These are phyloP conservation scores for Esperia sulphurella DNA, from an alignment of 2,888 invertebrate species.

Conservation along the genomic window DNA sequence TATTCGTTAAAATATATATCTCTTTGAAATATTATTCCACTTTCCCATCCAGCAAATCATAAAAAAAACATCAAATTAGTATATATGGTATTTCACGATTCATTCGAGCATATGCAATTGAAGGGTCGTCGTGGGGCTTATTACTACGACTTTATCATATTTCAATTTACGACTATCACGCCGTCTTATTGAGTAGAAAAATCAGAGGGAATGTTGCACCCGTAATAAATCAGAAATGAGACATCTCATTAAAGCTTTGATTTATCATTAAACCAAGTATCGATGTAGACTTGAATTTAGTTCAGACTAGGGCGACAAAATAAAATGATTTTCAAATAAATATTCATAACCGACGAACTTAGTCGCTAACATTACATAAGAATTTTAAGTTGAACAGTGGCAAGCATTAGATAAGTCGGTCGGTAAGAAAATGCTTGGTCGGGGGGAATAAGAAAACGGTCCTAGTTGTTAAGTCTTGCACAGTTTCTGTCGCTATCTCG, in stretches of 20 bases:
- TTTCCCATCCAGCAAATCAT: too few species aligned
- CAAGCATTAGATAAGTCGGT: slow-evolving; percentile 71
- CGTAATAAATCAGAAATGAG: slow-evolving; percentile 69
- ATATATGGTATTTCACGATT: slow-evolving; percentile 32
- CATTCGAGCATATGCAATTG: slow-evolving; percentile 39
- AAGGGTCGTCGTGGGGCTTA: slow-evolving; percentile 69
- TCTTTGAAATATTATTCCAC: too few species aligned
- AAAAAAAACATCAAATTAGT: slow-evolving; percentile 20
- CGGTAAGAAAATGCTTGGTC: slow-evolving; percentile 71
- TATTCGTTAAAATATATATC: too few species aligned
- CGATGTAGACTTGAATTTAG: not conserved
- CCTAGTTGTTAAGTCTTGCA: slow-evolving; percentile 79
- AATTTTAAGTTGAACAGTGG: slow-evolving; percentile 62
- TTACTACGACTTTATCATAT: slow-evolving; percentile 77
- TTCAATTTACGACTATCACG: slow-evolving; percentile 78
- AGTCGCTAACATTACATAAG: slow-evolving; percentile 58
- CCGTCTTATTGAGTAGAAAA: slow-evolving; percentile 74
- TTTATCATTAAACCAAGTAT: slow-evolving; percentile 11
- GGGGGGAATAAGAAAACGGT: slow-evolving; percentile 76
- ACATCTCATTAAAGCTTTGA: slow-evolving; percentile 61
- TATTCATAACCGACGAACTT: slow-evolving; percentile 56
- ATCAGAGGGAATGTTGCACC: slow-evolving; percentile 48
- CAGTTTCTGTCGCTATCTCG: slow-evolving; percentile 78
- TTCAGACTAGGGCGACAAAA: not conserved
- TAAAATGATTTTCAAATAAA: slow-evolving; percentile 24